Conservation (phyloP, 1,140 invertebrate genomes). For the Drosophila ogumai region DNA sequence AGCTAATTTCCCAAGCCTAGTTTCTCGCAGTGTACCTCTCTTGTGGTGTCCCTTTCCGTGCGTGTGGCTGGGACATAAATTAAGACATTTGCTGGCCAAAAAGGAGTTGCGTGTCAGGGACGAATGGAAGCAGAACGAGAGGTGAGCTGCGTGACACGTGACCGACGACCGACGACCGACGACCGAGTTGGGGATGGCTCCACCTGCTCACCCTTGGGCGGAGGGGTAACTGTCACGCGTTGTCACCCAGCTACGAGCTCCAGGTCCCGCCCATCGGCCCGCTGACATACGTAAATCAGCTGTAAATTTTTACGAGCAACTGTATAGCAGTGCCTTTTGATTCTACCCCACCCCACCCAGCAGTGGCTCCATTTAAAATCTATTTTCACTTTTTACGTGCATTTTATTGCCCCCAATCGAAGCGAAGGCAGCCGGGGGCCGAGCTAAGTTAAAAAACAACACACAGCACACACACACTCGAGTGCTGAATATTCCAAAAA, state of each 20-base stretch:
- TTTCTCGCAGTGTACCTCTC: constrained; percentile 7
- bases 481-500: constrained; percentile 13
- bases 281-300: constrained; percentile 32
- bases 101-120: constrained; percentile 58
- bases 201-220: constrained; percentile 2
- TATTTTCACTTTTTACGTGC: constrained; percentile 35
- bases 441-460: neutral
- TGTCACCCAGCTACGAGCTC: constrained; percentile 40
- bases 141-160: constrained; percentile 56
- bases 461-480: neutral
- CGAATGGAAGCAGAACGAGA: constrained; percentile 20
- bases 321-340: neutral
- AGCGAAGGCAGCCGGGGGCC: constrained; percentile 2
- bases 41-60: neutral
- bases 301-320: constrained; percentile 9
- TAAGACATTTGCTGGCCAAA: constrained; percentile 44
- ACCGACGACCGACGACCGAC: constrained; percentile 66
- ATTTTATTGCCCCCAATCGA: constrained; percentile 38
- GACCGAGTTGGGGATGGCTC: constrained; percentile 14
- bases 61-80: constrained; percentile 72
- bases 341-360: neutral
- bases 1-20: too few relatives aligned
- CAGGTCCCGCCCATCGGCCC: neutral
- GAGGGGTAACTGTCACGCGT: constrained; percentile 54
- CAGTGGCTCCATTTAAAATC: constrained; percentile 21